These are phyloP conservation scores for Teleogryllus occipitalis DNA, from an alignment of 1,140 invertebrate genomes.

Conservation along the genomic window DNA sequence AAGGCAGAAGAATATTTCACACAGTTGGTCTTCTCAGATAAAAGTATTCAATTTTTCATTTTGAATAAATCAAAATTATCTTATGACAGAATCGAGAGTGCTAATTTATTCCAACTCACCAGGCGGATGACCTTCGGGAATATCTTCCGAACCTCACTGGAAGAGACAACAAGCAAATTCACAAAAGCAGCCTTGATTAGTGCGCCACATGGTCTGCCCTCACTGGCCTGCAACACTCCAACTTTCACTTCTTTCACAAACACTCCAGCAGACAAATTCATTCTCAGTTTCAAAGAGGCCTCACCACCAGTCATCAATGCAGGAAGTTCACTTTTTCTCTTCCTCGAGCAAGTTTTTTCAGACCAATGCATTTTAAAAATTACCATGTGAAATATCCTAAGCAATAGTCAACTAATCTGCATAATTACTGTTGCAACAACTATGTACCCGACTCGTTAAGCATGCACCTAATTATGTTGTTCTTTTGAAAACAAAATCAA, in stretches of 20 bases:
- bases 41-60: neutral
- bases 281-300: no score
- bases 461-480: no score
- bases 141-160: conserved; percentile 74
- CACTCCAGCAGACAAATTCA: neutral
- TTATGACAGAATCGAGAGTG: neutral
- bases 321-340: no score
- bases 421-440: no score
- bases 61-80: neutral
- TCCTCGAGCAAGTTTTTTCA: no score
- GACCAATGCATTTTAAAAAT: no score
- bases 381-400: no score
- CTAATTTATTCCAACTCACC: conserved; percentile 49
- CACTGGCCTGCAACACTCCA: neutral
- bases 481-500: no score
- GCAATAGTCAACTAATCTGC: no score
- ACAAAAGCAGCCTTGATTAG: neutral
- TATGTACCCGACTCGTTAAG: no score
- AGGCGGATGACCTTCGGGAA: conserved; percentile 74
- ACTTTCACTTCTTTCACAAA: neutral
- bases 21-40: neutral
- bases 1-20: no score
- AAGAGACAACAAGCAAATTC: conserved; percentile 30
- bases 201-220: neutral
- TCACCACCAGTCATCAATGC: no score